These are phyloP conservation scores for Microtus richardsoni DNA, from an alignment of 2,113 vertebrate species.

Conservation along the genomic window DNA sequence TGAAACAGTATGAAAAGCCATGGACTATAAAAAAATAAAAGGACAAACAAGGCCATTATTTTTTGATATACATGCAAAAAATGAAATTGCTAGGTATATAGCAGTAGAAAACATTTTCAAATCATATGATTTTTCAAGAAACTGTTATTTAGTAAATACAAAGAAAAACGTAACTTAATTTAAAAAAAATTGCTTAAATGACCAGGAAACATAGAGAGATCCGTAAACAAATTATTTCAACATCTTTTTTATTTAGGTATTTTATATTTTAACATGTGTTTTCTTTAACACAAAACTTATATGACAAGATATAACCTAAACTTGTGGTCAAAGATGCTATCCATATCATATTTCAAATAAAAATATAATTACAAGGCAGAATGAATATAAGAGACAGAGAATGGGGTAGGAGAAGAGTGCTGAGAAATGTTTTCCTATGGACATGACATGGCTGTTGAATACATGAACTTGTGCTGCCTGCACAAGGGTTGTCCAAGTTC, in stretches of 20 bases:
- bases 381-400: not conserved
- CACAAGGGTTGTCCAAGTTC: not conserved
- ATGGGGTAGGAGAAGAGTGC: not conserved
- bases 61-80: conserved; percentile 27
- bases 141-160: not conserved
- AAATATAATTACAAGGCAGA: not conserved
- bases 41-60: conserved; percentile 14
- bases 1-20: not conserved
- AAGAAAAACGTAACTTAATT: not conserved
- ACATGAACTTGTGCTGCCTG: not conserved
- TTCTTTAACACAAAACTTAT: not conserved
- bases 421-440: not conserved
- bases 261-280: not conserved
- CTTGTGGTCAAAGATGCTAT: not conserved
- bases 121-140: not conserved
- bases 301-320: not conserved
- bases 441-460: not conserved
- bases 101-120: conserved; percentile 3
- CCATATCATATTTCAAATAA: not conserved
- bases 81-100: conserved; percentile 1
- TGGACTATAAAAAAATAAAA: not conserved
- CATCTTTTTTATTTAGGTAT: not conserved
- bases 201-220: not conserved
- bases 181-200: not conserved
- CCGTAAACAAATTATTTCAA: not conserved